A percentile compares a stretch with the other conserved stretches of the same genome.
phyloP scores from a whole-genome alignment of 2,888 invertebrate genomes.

The Pterostichus madidus region DNA sequence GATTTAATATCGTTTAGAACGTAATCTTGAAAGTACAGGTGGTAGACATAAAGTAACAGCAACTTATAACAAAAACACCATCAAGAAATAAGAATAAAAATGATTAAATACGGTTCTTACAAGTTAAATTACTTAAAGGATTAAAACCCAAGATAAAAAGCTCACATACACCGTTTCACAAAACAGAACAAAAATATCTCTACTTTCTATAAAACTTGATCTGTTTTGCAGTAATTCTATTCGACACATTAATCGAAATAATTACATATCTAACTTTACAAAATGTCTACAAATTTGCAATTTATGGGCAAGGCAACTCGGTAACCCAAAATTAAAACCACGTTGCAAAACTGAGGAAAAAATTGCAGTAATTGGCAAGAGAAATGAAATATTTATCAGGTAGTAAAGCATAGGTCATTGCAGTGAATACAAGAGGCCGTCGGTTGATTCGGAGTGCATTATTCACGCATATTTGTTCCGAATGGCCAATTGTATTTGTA shows the following conservation, averaged over 20 bases:
- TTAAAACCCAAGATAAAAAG: constrained; percentile 33
- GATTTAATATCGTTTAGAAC: constrained; percentile 46
- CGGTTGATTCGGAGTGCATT: neutral
- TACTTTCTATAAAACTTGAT: neutral
- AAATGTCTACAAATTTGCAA: neutral
- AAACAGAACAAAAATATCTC: neutral
- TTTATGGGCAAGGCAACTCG: neutral
- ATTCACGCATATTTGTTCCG: constrained; percentile 25
- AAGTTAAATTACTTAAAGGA: constrained; percentile 48
- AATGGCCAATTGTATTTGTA: constrained; percentile 13
- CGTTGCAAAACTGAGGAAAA: neutral
- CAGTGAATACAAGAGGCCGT: neutral
- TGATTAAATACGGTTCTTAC: constrained; percentile 20
- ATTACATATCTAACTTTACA: neutral
- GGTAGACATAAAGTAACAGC: constrained; percentile 30
- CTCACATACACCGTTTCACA: constrained; percentile 13
- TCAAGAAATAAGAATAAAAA: constrained; percentile 5
- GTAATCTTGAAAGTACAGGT: constrained; percentile 35
- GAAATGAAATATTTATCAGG: neutral
- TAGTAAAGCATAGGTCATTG: neutral
- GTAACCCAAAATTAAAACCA: neutral
- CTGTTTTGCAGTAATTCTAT: constrained; percentile 1
- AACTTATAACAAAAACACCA: constrained; percentile 13
- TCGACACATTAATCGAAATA: constrained; percentile 13
- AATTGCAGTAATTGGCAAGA: constrained; percentile 6